phyloP scores from a whole-genome alignment of 1,140 invertebrate genomes.

The Drosophila cardini region DNA sequence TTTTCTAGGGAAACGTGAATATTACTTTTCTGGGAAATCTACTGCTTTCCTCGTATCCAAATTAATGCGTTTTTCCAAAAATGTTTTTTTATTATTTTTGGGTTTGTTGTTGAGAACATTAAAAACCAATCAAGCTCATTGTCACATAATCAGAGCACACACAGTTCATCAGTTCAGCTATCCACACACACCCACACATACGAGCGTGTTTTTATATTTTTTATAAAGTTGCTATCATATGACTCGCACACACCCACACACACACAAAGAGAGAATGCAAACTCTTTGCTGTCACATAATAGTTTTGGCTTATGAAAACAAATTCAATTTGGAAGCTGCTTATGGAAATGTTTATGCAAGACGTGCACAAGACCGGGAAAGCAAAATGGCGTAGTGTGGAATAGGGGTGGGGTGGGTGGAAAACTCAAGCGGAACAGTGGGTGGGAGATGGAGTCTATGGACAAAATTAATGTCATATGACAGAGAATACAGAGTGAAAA shows the following conservation, averaged over 20 bases:
- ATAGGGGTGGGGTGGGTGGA: not conserved
- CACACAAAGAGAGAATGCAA: constrained; percentile 22
- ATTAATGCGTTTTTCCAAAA: constrained; percentile 12
- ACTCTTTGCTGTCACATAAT: constrained; percentile 74
- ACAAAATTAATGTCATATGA: constrained; percentile 77
- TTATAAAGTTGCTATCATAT: constrained; percentile 51
- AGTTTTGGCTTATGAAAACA: constrained; percentile 83
- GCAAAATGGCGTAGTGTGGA: constrained; percentile 16
- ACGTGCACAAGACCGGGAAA: constrained; percentile 49
- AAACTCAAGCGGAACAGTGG: not conserved
- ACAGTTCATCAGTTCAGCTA: constrained; percentile 43
- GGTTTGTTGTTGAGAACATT: constrained; percentile 45
- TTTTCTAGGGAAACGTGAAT: too few species aligned
- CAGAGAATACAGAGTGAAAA: constrained; percentile 7
- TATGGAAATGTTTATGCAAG: constrained; percentile 83
- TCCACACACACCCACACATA: constrained; percentile 21
- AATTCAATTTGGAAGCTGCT: constrained; percentile 82
- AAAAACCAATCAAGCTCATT: constrained; percentile 80
- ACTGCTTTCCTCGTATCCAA: too few species aligned
- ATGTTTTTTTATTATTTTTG: not conserved
- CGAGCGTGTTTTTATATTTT: constrained; percentile 40
- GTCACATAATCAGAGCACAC: constrained; percentile 70
- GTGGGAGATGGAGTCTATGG: not conserved
- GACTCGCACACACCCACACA: constrained; percentile 39
- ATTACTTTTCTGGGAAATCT: too few species aligned